Percentiles rank a stretch among this genome's conserved stretches.
Conservation (phyloP, 2,113 vertebrate genomes). For the Albula goreensis region DNA sequence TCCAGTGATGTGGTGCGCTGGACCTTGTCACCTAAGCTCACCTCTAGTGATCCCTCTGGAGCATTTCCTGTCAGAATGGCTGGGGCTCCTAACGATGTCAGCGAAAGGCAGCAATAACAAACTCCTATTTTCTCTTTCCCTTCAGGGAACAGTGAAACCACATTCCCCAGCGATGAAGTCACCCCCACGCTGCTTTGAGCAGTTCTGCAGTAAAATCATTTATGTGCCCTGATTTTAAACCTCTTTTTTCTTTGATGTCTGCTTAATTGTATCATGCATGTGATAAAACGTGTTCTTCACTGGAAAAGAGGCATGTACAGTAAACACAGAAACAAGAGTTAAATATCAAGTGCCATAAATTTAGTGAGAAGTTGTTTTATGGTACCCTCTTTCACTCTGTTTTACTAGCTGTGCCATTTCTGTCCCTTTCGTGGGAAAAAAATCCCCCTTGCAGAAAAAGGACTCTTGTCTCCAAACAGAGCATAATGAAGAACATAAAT, state of each 20-base stretch:
- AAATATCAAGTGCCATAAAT: background rate
- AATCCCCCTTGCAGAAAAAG: background rate
- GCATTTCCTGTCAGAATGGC: constrained; percentile 42
- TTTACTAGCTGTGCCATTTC: background rate
- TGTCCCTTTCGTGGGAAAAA: background rate
- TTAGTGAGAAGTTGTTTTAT: background rate
- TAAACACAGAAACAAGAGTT: background rate
- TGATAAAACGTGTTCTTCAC: background rate
- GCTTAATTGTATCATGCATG: background rate
- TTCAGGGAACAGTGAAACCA: constrained; percentile 5
- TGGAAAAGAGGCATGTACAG: background rate
- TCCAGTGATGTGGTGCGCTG: background rate
- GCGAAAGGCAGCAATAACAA: constrained; percentile 35
- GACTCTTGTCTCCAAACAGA: background rate
- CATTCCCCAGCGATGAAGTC: constrained; percentile 30
- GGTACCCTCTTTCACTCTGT: background rate
- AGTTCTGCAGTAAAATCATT: constrained; percentile 21
- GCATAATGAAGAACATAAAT: background rate
- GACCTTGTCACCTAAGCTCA: constrained; percentile 26
- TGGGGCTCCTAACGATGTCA: constrained; percentile 29
- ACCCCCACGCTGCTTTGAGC: background rate
- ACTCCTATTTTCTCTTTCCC: constrained; percentile 30
- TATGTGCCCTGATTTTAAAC: background rate
- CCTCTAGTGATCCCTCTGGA: constrained; percentile 15
- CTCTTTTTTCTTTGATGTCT: background rate